phyloP scores from a whole-genome alignment of 2,888 invertebrate species.

The Metacarcinus magister region DNA sequence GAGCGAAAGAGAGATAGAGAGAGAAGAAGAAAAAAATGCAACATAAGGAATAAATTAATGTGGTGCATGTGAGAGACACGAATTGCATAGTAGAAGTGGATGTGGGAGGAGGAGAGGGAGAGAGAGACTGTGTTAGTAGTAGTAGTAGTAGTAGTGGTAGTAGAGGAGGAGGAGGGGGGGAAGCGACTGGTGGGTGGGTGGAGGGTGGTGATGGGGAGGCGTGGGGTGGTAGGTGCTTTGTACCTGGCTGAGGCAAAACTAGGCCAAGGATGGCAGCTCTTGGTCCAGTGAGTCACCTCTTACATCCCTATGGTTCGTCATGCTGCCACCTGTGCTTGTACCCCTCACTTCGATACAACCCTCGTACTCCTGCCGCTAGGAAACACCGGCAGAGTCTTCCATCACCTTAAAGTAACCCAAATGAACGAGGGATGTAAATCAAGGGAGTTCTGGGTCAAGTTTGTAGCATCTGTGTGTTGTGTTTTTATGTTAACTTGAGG shows the following conservation, averaged over 20 bases:
- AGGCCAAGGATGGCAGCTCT: slow-evolving; percentile 30
- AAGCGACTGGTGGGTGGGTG: too few relatives aligned
- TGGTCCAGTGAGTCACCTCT: background rate
- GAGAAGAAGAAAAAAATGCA: background rate
- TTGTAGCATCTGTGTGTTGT: background rate
- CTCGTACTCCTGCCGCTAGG: background rate
- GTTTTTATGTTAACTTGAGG: background rate
- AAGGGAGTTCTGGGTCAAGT: background rate
- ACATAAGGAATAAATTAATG: background rate
- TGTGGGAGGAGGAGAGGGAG: background rate
- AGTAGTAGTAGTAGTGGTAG: background rate
- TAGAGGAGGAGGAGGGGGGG: background rate
- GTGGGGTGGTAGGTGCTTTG: background rate
- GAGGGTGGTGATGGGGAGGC: background rate
- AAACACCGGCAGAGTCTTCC: background rate
- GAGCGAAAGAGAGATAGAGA: background rate
- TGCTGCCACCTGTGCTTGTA: background rate
- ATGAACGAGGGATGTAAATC: background rate
- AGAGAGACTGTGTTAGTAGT: background rate
- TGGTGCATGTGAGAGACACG: background rate
- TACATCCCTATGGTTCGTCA: background rate
- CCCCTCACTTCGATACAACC: background rate
- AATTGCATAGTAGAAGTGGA: background rate
- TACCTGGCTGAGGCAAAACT: background rate
- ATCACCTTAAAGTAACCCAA: background rate